These are phyloP conservation scores for Bedellia somnulentella DNA, from an alignment of 2,888 invertebrate species.

Conservation along the genomic window DNA sequence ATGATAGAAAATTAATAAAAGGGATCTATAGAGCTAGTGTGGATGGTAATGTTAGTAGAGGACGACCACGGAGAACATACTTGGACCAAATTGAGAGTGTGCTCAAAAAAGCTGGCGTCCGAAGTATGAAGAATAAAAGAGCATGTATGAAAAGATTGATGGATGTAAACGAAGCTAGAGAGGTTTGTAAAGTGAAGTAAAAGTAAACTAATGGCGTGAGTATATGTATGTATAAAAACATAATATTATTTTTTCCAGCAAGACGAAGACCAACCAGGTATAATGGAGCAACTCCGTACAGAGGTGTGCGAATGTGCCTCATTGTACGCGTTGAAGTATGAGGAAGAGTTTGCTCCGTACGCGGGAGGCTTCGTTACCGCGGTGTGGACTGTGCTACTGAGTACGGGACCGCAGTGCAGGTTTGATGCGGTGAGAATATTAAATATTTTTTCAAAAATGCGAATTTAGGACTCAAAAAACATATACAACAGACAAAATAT, in stretches of 20 bases:
- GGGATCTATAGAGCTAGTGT: too few relatives aligned
- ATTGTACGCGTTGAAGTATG: conserved; percentile 95
- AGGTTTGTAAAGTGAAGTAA: conserved; percentile 66
- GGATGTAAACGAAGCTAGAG: too few relatives aligned
- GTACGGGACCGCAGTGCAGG: conserved; percentile 82
- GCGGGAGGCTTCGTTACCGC: conserved; percentile 92
- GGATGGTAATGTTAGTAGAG: too few relatives aligned
- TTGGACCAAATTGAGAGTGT: too few relatives aligned
- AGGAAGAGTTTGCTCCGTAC: conserved; percentile 92
- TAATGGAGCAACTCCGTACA: conserved; percentile 88
- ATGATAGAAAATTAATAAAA: too few relatives aligned
- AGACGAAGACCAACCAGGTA: conserved; percentile 83
- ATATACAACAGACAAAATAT: too few relatives aligned
- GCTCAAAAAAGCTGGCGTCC: too few relatives aligned
- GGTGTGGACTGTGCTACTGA: conserved; percentile 88
- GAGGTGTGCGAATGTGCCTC: conserved; percentile 96
- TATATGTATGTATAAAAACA: background rate
- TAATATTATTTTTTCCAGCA: conserved; percentile 42
- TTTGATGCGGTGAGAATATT: conserved; percentile 86
- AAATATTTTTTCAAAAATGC: too few relatives aligned
- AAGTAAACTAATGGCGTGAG: conserved; percentile 14
- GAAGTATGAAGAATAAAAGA: too few relatives aligned
- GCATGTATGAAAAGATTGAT: too few relatives aligned
- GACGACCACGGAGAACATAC: too few relatives aligned
- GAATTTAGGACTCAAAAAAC: too few relatives aligned